These are phyloP conservation scores for Cyclina sinensis DNA, from an alignment of 1,140 invertebrate species.

Conservation along the genomic window DNA sequence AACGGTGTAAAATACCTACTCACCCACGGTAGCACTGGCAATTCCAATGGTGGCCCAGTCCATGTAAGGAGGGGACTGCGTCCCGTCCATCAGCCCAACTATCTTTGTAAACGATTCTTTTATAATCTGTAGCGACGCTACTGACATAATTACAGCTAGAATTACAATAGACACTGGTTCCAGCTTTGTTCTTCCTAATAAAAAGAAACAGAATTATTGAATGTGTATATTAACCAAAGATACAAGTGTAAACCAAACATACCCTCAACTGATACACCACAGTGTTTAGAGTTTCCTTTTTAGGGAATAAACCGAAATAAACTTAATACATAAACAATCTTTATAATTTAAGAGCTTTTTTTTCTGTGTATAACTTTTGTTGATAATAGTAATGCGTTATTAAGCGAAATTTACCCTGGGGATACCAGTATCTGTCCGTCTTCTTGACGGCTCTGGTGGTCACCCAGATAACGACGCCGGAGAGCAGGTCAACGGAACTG, in stretches of 20 bases:
- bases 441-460: constrained; percentile 85
- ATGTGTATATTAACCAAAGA: too few species aligned
- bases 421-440: constrained; percentile 87
- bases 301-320: too few species aligned
- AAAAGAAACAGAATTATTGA: too few species aligned
- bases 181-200: constrained; percentile 85
- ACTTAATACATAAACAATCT: too few species aligned
- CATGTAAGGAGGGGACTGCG: constrained; percentile 66
- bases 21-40: constrained; percentile 82
- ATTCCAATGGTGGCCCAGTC: constrained; percentile 84
- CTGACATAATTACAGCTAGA: constrained; percentile 87
- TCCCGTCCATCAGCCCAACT: constrained; percentile 68
- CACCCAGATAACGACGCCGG: constrained; percentile 86
- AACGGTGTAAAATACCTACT: constrained; percentile 5
- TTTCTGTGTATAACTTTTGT: too few species aligned
- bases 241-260: too few species aligned
- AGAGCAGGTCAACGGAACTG: constrained; percentile 86
- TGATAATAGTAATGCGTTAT: too few species aligned
- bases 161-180: constrained; percentile 87
- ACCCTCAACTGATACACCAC: too few species aligned
- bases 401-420: constrained; percentile 84
- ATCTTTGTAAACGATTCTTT: constrained; percentile 84
- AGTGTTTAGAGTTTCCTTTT: too few species aligned
- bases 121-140: constrained; percentile 86
- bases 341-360: too few species aligned